These are phyloP conservation scores for Macaria liturata DNA, from an alignment of 2,888 invertebrate genomes.

Conservation along the genomic window DNA sequence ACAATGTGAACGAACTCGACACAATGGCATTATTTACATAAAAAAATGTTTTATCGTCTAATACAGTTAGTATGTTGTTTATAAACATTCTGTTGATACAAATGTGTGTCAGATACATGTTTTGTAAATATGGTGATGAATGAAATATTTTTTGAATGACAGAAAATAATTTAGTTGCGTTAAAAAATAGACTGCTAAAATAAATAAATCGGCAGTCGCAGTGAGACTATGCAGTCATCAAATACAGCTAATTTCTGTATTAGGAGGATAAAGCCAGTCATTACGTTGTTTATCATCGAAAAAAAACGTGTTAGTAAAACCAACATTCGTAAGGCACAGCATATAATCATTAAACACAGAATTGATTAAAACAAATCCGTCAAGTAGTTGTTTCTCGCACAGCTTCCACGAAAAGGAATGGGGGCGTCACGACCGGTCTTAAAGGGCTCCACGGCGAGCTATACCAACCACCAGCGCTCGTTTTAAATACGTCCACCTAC, in stretches of 20 bases:
- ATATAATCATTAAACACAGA: slow-evolving; percentile 4
- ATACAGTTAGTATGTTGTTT: slow-evolving; percentile 46
- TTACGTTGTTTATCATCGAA: too few relatives aligned
- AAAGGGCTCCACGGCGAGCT: slow-evolving; percentile 35
- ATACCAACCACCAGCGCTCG: slow-evolving; percentile 18
- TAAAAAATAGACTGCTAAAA: too few relatives aligned
- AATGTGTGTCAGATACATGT: slow-evolving; percentile 29
- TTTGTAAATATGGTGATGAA: slow-evolving; percentile 24
- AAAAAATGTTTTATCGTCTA: slow-evolving; percentile 48
- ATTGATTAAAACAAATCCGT: slow-evolving; percentile 23
- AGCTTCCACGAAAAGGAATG: slow-evolving; percentile 51
- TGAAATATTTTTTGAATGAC: slow-evolving; percentile 3
- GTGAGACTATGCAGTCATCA: too few relatives aligned
- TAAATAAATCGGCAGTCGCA: too few relatives aligned
- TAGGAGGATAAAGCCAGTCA: too few relatives aligned
- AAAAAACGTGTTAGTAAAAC: background rate
- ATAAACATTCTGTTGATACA: slow-evolving; percentile 38
- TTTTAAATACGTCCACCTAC: slow-evolving; percentile 32
- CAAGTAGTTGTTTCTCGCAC: slow-evolving; percentile 25
- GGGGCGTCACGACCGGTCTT: slow-evolving; percentile 58
- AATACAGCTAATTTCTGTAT: too few relatives aligned
- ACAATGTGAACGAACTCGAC: slow-evolving; percentile 57
- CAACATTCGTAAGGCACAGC: slow-evolving; percentile 4
- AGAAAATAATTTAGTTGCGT: too few relatives aligned
- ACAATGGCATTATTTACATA: slow-evolving; percentile 61